Percentiles rank a stretch among this genome's conserved stretches.
These are phyloP conservation scores for Spea bombifrons DNA, from an alignment of 2,113 vertebrate species.

Conservation along the genomic window DNA sequence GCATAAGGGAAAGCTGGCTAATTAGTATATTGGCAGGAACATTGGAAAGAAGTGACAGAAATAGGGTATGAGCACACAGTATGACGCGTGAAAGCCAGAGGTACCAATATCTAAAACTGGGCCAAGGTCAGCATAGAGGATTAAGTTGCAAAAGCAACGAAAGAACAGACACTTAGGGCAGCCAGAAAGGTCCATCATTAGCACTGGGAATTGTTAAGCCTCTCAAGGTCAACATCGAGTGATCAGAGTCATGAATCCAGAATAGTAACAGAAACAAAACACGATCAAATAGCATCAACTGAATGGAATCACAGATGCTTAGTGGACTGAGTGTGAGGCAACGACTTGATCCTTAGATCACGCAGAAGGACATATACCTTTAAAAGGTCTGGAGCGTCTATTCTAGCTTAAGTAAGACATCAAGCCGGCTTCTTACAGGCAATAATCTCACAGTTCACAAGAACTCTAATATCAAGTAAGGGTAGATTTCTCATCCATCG, in stretches of 20 bases:
- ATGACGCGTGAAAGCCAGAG: conserved; percentile 1
- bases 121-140: conserved; percentile 25
- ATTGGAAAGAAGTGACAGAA: conserved; percentile 26
- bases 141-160: conserved; percentile 23
- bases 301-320: neutral
- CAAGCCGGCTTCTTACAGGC: too few species aligned
- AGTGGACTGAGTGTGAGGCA: neutral
- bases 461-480: too few species aligned
- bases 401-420: too few species aligned
- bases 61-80: conserved; percentile 34
- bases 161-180: conserved; percentile 26
- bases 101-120: conserved; percentile 34
- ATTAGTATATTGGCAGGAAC: conserved; percentile 30
- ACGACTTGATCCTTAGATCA: too few species aligned
- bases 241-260: conserved; percentile 27
- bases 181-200: conserved; percentile 17
- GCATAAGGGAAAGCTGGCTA: neutral
- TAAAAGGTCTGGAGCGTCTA: too few species aligned
- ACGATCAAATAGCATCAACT: neutral
- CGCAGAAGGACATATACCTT: too few species aligned
- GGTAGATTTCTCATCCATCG: too few species aligned
- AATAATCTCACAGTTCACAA: too few species aligned
- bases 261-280: conserved; percentile 41
- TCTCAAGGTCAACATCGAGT: conserved; percentile 32
- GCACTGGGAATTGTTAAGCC: conserved; percentile 19